Evolutionary conservation across 2,888 invertebrate genomes (phyloP).

Genomic region (Vanessa cardui): DNA sequence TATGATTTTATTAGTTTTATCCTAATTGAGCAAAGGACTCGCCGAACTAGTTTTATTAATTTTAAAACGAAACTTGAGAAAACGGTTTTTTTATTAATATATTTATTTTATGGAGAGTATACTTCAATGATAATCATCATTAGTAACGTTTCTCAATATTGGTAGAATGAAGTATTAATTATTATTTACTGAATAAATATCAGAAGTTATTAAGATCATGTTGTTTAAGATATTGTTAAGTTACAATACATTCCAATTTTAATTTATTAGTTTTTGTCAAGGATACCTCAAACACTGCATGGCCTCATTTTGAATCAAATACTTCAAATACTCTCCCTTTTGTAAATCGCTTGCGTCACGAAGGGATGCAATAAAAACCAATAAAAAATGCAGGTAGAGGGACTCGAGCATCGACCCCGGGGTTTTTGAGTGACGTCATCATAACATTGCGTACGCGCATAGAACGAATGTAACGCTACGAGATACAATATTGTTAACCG

Average conservation of each 20-base stretch:
- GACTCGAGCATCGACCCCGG: slow-evolving; percentile 76
- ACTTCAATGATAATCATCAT: too few relatives aligned
- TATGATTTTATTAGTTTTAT: neutral
- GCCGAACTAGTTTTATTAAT: too few relatives aligned
- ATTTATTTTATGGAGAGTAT: too few relatives aligned
- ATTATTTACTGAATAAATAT: neutral
- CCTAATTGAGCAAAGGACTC: neutral
- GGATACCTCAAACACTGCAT: slow-evolving; percentile 6
- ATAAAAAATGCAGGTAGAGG: slow-evolving; percentile 79
- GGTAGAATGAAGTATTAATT: neutral
- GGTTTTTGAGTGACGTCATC: slow-evolving; percentile 72
- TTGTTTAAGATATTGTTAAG: neutral
- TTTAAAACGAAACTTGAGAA: too few relatives aligned
- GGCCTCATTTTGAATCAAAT: slow-evolving; percentile 32
- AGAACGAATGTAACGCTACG: slow-evolving; percentile 21
- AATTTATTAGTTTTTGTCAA: neutral
- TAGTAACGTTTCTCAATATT: neutral
- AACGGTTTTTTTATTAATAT: too few relatives aligned
- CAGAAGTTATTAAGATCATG: neutral
- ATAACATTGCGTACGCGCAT: slow-evolving; percentile 50
- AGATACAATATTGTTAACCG: slow-evolving; percentile 24
- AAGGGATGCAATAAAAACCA: slow-evolving; percentile 59
- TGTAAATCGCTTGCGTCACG: slow-evolving; percentile 65
- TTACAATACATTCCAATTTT: slow-evolving; percentile 8
- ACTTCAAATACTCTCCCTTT: slow-evolving; percentile 57